phyloP scores from a whole-genome alignment of 2,797 vertebrate genomes.

The Pantherophis alleghaniensis region DNA sequence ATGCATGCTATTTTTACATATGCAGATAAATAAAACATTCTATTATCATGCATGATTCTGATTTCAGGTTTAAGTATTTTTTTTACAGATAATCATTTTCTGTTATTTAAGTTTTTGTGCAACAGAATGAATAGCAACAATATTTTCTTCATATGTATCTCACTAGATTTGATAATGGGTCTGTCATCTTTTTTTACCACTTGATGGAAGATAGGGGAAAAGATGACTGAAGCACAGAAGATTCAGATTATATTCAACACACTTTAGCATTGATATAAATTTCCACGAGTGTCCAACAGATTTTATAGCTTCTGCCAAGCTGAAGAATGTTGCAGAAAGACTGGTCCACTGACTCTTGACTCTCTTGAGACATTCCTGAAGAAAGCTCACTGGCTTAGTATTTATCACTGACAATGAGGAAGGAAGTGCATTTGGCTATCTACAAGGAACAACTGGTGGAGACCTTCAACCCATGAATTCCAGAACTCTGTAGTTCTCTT shows the following conservation, averaged over 20 bases:
- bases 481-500: background rate
- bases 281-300: too few species aligned
- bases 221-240: too few species aligned
- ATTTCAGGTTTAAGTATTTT: background rate
- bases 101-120: background rate
- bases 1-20: background rate
- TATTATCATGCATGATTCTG: constrained; percentile 1
- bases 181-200: too few species aligned
- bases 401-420: background rate
- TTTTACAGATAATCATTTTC: background rate
- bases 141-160: background rate
- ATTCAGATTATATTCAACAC: too few species aligned
- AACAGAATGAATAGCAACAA: background rate
- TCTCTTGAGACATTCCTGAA: background rate
- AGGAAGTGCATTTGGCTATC: background rate
- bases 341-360: background rate
- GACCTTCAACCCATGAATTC: background rate
- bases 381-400: background rate
- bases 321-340: too few species aligned
- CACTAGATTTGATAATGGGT: too few species aligned
- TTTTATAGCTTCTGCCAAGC: too few species aligned
- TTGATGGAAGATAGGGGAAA: too few species aligned
- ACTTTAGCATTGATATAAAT: too few species aligned
- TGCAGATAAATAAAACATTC: background rate
- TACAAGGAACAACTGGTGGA: background rate